Percentiles rank a stretch among this genome's conserved stretches.
Conservation (phyloP, 2,888 invertebrate genomes). For the Alviniconcha strummeri region DNA sequence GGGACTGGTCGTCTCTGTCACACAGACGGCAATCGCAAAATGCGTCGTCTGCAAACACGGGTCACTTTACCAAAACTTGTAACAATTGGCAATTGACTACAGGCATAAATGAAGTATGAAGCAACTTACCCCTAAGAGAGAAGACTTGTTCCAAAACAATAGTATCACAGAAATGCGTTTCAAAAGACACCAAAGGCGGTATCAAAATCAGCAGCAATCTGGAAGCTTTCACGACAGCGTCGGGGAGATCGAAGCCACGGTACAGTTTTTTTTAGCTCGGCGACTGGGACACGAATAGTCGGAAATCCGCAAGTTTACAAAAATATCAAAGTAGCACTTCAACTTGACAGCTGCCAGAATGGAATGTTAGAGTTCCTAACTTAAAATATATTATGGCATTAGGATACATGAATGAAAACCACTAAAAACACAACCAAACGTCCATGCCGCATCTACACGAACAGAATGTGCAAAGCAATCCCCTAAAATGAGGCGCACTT, state of each 20-base stretch:
- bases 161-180: constrained; percentile 36
- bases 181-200: constrained; percentile 31
- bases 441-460: constrained; percentile 39
- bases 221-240: constrained; percentile 30
- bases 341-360: constrained; percentile 31
- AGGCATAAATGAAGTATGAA: background rate
- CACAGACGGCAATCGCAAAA: too few relatives aligned
- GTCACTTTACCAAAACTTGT: background rate
- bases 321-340: constrained; percentile 20
- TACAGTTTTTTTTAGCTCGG: constrained; percentile 23
- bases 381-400: constrained; percentile 29
- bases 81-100: background rate
- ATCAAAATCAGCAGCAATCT: constrained; percentile 39
- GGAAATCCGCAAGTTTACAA: constrained; percentile 2
- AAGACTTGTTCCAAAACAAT: constrained; percentile 9
- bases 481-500: constrained; percentile 39
- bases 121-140: constrained; percentile 19
- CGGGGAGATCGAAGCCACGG: constrained; percentile 35
- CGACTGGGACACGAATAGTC: constrained; percentile 27
- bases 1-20: too few relatives aligned
- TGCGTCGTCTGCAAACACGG: constrained; percentile 4
- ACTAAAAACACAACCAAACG: constrained; percentile 41
- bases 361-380: constrained; percentile 17
- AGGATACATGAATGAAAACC: constrained; percentile 35
- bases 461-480: constrained; percentile 39